Evolutionary conservation across 2,797 vertebrate genomes (phyloP).

Genomic region (Molossus alvarezi): DNA sequence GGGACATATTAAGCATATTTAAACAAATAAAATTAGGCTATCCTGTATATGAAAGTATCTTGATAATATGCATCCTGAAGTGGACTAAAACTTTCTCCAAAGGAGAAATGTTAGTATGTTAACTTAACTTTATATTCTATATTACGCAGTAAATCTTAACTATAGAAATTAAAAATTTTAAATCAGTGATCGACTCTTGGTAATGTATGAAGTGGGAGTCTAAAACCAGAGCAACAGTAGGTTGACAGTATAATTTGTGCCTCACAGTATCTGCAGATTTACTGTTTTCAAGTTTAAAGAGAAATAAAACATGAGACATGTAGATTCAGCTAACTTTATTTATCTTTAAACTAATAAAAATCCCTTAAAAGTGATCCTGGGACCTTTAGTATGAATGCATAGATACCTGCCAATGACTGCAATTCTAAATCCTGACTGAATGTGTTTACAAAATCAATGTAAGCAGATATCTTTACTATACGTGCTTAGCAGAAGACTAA

Average conservation of each 20-base stretch:
- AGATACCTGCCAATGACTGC: slow-evolving; percentile 96
- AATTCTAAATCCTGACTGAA: slow-evolving; percentile 95
- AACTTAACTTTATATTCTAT: slow-evolving; percentile 91
- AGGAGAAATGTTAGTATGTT: slow-evolving; percentile 90
- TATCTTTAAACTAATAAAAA: slow-evolving; percentile 98
- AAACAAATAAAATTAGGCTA: slow-evolving; percentile 90
- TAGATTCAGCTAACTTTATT: slow-evolving; percentile 99
- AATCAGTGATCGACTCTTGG: slow-evolving; percentile 91
- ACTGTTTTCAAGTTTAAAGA: slow-evolving; percentile 89
- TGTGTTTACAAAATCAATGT: slow-evolving; percentile 91
- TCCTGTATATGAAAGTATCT: slow-evolving; percentile 86
- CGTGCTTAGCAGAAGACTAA: slow-evolving; percentile 93
- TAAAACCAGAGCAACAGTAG: slow-evolving; percentile 90
- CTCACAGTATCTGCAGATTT: slow-evolving; percentile 90
- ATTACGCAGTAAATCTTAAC: slow-evolving; percentile 91
- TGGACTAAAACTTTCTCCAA: slow-evolving; percentile 90
- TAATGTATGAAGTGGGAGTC: slow-evolving; percentile 89
- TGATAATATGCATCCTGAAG: slow-evolving; percentile 87
- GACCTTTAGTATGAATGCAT: slow-evolving; percentile 95
- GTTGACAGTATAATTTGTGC: slow-evolving; percentile 87
- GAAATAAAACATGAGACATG: slow-evolving; percentile 92
- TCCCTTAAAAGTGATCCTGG: slow-evolving; percentile 95
- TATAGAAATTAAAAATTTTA: slow-evolving; percentile 90
- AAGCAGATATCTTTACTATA: slow-evolving; percentile 95
- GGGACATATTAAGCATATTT: slow-evolving; percentile 89